Conservation (phyloP, 1,140 invertebrate genomes). For the Megalonaias nervosa region DNA sequence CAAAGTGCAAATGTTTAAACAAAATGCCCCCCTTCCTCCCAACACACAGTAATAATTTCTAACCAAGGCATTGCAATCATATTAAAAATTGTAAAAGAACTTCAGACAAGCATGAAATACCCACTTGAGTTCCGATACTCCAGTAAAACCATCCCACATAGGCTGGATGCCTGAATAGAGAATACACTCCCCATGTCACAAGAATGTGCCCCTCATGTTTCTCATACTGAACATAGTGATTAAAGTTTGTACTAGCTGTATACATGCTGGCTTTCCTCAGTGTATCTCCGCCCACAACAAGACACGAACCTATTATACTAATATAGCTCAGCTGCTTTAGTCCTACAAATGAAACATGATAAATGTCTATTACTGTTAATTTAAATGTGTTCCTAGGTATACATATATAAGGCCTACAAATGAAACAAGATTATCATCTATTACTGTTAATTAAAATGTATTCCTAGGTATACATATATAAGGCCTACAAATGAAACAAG, state of each 20-base stretch:
- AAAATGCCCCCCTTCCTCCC: conserved; percentile 17
- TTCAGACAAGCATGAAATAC: no score
- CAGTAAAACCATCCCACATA: conserved; percentile 99
- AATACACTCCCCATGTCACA: conserved; percentile 94
- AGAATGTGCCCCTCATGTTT: conserved; percentile 83
- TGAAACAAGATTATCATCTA: no score
- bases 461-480: no score
- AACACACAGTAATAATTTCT: no score
- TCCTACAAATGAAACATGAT: conserved; percentile 49
- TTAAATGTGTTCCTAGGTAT: conserved; percentile 19
- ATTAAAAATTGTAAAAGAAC: no score
- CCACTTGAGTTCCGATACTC: conserved; percentile 96
- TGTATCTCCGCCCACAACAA: conserved; percentile 91
- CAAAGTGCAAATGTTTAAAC: no score
- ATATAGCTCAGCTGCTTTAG: conserved; percentile 57
- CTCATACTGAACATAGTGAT: conserved; percentile 78
- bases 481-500: no score
- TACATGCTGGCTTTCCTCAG: conserved; percentile 94
- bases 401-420: no score
- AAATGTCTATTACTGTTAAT: conserved; percentile 1
- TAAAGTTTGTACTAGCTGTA: conserved; percentile 95
- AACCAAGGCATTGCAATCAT: no score
- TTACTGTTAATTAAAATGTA: conserved; percentile 4
- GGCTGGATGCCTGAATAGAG: conserved; percentile 84
- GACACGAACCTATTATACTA: conserved; percentile 78